These are phyloP conservation scores for Crotalus tigris DNA, from an alignment of 2,113 vertebrate genomes.

Conservation along the genomic window DNA sequence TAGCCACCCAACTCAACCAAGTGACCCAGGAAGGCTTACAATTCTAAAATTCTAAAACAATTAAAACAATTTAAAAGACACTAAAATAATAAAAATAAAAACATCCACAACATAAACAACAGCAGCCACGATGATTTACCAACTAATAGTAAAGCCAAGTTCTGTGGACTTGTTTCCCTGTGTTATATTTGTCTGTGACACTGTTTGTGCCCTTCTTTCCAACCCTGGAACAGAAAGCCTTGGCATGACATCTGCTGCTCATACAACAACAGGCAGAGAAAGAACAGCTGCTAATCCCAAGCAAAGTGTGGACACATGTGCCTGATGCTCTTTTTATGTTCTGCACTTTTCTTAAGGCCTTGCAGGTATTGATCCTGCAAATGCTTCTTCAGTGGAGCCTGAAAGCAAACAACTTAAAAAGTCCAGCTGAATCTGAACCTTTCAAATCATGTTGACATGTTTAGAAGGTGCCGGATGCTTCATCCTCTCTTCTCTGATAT, in stretches of 20 bases:
- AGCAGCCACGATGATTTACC: neutral
- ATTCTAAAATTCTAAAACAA: neutral
- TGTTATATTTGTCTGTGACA: neutral
- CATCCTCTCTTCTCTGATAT: slow-evolving; percentile 57
- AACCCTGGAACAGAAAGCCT: rapidly evolving
- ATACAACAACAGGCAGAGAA: neutral
- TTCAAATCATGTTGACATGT: slow-evolving; percentile 69
- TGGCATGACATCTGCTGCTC: neutral
- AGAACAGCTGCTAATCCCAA: slow-evolving; percentile 36
- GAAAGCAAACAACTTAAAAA: slow-evolving; percentile 54
- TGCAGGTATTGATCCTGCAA: slow-evolving; percentile 57
- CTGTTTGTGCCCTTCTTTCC: neutral
- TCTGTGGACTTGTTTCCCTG: neutral
- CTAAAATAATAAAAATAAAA: neutral
- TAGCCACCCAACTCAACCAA: neutral
- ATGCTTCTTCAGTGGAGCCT: slow-evolving; percentile 56
- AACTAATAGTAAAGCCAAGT: neutral
- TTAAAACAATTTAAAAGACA: neutral
- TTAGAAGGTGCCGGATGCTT: slow-evolving; percentile 62
- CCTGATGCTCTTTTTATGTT: slow-evolving; percentile 4
- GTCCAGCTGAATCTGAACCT: slow-evolving; percentile 57
- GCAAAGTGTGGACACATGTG: neutral
- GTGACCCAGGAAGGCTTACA: neutral
- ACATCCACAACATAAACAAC: neutral
- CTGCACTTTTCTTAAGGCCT: slow-evolving; percentile 41